Conservation (phyloP, 92 coral and sea anemone genomes). For the Paragorgia papillata region DNA sequence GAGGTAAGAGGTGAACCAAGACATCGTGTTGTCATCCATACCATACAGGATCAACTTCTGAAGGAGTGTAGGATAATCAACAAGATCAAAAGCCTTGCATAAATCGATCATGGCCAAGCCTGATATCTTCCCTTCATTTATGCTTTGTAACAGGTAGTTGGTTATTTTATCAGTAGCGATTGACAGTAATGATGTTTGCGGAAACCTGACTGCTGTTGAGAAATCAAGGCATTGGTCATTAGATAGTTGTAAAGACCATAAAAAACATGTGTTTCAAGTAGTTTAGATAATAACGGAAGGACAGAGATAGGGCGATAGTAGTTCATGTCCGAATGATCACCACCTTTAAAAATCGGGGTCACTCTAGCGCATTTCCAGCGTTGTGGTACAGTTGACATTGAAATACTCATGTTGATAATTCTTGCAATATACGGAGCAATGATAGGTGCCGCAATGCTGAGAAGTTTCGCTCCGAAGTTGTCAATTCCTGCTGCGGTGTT, state of each 20-base stretch:
- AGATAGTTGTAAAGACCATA: constrained; percentile 32
- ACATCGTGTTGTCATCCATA: constrained; percentile 25
- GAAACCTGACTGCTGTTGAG: constrained; percentile 27
- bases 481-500: constrained; percentile 36
- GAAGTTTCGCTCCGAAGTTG: constrained; percentile 38
- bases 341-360: constrained; percentile 34
- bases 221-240: neutral
- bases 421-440: too few relatives aligned
- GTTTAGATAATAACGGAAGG: constrained; percentile 41
- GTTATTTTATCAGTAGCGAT: constrained; percentile 31
- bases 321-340: constrained; percentile 37
- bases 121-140: constrained; percentile 42
- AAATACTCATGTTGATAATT: too few relatives aligned
- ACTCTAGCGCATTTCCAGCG: constrained; percentile 48
- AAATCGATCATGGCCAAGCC: constrained; percentile 47
- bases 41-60: constrained; percentile 41
- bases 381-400: too few relatives aligned
- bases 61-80: constrained; percentile 44
- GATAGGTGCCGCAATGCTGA: constrained; percentile 28
- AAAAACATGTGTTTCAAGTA: constrained; percentile 40
- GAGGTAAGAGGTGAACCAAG: constrained; percentile 48
- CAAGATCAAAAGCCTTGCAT: constrained; percentile 59
- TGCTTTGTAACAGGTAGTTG: constrained; percentile 33
- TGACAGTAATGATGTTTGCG: constrained; percentile 41
- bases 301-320: constrained; percentile 37